Evolutionary conservation across 2,797 vertebrate genomes (phyloP), one percentile per base, ranked within the genome.

Genomic region (Gallinago stenura): DNA sequence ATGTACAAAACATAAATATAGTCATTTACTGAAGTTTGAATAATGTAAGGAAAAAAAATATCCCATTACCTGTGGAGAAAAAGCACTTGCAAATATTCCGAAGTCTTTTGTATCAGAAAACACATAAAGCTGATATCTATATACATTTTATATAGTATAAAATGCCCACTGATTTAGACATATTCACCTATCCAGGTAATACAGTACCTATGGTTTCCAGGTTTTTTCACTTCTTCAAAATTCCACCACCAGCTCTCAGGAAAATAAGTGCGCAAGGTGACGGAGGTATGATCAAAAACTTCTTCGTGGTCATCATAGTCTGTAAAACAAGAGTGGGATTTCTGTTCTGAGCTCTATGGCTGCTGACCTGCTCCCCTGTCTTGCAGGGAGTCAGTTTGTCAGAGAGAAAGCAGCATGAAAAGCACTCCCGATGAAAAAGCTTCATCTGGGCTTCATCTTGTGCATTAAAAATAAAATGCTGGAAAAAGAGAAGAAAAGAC

Each of bases 181-280:
- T 20, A 56, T 31, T 87, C 37, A 79, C 4, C 6, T 46, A 50
- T 14, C 33, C 7, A 86, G 28, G 14, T 33, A 70, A 11, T 6
- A 83, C 3, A 51, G 14, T 96, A 98, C 98, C 96, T 97, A 50
- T 97, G 80, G 5, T 56, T 73, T 43, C 98, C 98, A 54, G 96
- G 91, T 17, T 12, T 61, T 71, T 83, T 76, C 8, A 97, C 43
- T 39, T 90, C 39, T 72, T 95, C 28, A 12, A 96, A 30, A 16
- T 48, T 83, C 98, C 98, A 98, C 97, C 98, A 97, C 98, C 98
- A 98, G 15, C 96, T 97, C 76, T 98, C 97, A 30, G 98, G 98
- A 88, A 98, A 98, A 83, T 94, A 96, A 80, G 95, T 98, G 10
- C 98, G 97, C 21, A 98, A 81, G 35, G n/a, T 93, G 83, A 98